Evolutionary conservation across 2,888 invertebrate species (phyloP), one percentile per base, ranked within the genome.

Genomic region (Ptilodon capucinus): DNA sequence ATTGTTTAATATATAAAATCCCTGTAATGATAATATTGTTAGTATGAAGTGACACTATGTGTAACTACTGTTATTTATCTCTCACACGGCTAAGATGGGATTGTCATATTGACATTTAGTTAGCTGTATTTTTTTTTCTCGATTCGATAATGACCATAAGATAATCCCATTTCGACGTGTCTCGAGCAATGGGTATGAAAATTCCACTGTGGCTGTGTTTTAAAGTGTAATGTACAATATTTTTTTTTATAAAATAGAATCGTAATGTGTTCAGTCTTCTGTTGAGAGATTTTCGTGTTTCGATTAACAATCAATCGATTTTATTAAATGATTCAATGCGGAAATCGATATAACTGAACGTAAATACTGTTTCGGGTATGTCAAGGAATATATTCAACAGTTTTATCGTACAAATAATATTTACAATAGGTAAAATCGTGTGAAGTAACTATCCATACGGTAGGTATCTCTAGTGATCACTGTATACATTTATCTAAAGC

Each of bases 21-120:
- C 91, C 91, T 91, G 91, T 91, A 90, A 88, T 86, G 83, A 88
- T 82, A 86, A 88, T 91, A 91, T 89, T 90, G 88, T 89, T 80
- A 84, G 55, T 75, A 81, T 86, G 87, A 84, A 76, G 85, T 82
- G 86, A 83, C 81, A 74, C 81, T 81, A 81, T 62, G 72, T 65
- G 65, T 60, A 47, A 63, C 65, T 65, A 65, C 55, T 54, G 60
- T 38, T 38, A 9, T 34, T 36, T 32, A 6, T 19, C 19, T 19
- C 38, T n/a, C 19, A 11, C 13, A 38, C 11, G 19, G 13, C 3
- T 19, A n/a, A 18, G 9, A 32, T 32, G 9, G 13, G 36, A n/a
- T 16, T 38, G 19, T 9, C 38, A n/a, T 18, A 19, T 17, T 35
- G 17, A 8, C 35, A 35, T 17, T 18, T 18, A 3, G 2, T 9